Percentiles rank a stretch among this genome's conserved stretches.
phyloP scores from a whole-genome alignment of 2,113 vertebrate genomes.

The Caracal caracal region DNA sequence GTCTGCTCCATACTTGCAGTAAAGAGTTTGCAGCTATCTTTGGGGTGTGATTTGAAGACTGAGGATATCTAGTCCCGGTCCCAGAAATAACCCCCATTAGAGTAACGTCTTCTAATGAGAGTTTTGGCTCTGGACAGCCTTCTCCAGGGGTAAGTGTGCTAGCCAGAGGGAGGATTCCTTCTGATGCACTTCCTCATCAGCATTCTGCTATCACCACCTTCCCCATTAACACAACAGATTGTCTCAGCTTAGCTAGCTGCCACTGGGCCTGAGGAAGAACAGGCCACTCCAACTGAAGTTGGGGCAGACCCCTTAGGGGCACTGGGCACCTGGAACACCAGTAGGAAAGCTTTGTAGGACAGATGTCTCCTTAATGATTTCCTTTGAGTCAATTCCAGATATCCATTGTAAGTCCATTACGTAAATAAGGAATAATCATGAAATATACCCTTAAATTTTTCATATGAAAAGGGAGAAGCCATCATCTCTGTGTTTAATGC shows the following conservation, averaged over 20 bases:
- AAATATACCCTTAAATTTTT: neutral
- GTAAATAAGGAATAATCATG: neutral
- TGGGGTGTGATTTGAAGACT: neutral
- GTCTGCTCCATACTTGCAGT: neutral
- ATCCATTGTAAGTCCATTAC: neutral
- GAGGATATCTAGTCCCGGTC: neutral
- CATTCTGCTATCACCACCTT: neutral
- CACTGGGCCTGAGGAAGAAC: neutral
- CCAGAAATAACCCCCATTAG: neutral
- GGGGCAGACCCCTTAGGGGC: neutral
- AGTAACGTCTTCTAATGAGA: neutral
- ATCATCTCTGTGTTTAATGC: neutral
- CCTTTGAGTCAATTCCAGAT: neutral
- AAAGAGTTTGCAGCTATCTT: neutral
- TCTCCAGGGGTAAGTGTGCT: neutral
- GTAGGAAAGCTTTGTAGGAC: neutral
- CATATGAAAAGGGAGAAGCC: neutral
- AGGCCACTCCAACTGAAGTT: too few relatives aligned
- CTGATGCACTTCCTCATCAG: neutral
- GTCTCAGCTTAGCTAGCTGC: neutral
- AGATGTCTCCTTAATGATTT: neutral
- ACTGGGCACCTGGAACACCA: rapidly evolving
- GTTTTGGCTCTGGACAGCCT: neutral
- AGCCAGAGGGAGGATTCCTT: neutral
- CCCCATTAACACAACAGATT: neutral